Evolutionary conservation across 2,113 vertebrate genomes (phyloP), one percentile per base, ranked within the genome.

Genomic region (Pedionomus torquatus): DNA sequence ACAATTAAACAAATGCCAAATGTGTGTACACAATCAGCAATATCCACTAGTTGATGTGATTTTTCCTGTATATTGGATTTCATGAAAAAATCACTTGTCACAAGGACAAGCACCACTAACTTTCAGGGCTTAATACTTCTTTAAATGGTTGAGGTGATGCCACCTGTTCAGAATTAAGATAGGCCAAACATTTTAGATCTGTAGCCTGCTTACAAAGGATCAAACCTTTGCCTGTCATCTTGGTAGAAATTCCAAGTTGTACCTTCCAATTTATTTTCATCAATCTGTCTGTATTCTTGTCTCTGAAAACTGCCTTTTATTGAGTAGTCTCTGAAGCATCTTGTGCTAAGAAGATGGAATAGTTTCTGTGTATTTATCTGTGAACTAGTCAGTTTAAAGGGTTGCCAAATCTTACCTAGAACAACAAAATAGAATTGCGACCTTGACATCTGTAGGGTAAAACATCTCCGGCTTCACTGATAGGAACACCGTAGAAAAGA

Each of bases 1-100:
- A 95, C 61, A 95, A 89, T 82, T 87, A 87, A 85, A 91, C 79
- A 89, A 93, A 87, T 61, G 37, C n/a, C 69, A 44, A 87, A 91
- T 65, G 26, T 75, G 52, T 54, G 10, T 87, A 52, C 15, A 41
- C 52, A 89, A 20, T 82, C 35, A 93, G 37, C 84, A 87, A 17
- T 82, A 87, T 49, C 23, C 70, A 93, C 65, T 95, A 69, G 91
- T 72, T 87, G 78, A 58, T 95, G 61, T 84, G 92, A 89, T 79
- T 91, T 77, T 46, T 87, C 48, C 39, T 61, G 12, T 65, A 13
- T 64, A 60, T 82, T 65, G 5, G 28, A 82, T 81, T 75, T 69
- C 4, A 66, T 66, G 44, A 89, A 82, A 82, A 87, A 89, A 54
- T 69, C 3, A 65, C 24, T 89, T 86, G 17, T n/a, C 3, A 1